Percentiles rank a stretch among this genome's conserved stretches.
These are phyloP conservation scores for Lipotes vexillifer DNA, from an alignment of 2,113 vertebrate genomes.

Conservation along the genomic window DNA sequence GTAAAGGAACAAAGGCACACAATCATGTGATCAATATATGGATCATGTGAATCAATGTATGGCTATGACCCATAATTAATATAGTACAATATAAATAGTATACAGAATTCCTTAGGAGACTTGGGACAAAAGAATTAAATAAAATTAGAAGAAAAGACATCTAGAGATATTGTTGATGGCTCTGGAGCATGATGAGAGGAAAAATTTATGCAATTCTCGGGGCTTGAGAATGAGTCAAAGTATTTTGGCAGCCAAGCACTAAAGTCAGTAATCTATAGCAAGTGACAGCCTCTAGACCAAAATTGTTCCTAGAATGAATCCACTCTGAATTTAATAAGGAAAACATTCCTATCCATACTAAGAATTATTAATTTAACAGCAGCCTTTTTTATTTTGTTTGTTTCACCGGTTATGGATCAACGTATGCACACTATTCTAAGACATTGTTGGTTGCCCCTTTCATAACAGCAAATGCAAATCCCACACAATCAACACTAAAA, in stretches of 20 bases:
- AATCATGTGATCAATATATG: not conserved
- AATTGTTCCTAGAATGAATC: not conserved
- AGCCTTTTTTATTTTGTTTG: constrained; percentile 13
- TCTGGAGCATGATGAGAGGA: not conserved
- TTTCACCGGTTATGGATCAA: not conserved
- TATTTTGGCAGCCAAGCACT: constrained; percentile 13
- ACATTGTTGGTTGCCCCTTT: not conserved
- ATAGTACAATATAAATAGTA: not conserved
- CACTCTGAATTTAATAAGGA: not conserved
- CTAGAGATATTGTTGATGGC: not conserved
- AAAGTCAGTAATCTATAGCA: constrained; percentile 20
- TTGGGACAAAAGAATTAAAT: not conserved
- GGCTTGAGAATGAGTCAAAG: constrained; percentile 34
- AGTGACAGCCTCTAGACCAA: not conserved
- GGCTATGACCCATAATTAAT: not conserved
- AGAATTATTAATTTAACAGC: not conserved
- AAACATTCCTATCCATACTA: not conserved
- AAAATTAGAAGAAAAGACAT: not conserved
- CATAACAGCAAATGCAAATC: not conserved
- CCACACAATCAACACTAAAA: constrained; percentile 23
- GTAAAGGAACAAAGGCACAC: not conserved
- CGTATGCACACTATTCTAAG: not conserved
- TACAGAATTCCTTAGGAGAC: not conserved
- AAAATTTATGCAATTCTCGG: constrained; percentile 17
- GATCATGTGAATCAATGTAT: not conserved